A percentile compares a stretch with the other conserved stretches of the same genome.
These are phyloP conservation scores for Phocides pigmalion DNA, from an alignment of 1,140 invertebrate species.

Conservation along the genomic window DNA sequence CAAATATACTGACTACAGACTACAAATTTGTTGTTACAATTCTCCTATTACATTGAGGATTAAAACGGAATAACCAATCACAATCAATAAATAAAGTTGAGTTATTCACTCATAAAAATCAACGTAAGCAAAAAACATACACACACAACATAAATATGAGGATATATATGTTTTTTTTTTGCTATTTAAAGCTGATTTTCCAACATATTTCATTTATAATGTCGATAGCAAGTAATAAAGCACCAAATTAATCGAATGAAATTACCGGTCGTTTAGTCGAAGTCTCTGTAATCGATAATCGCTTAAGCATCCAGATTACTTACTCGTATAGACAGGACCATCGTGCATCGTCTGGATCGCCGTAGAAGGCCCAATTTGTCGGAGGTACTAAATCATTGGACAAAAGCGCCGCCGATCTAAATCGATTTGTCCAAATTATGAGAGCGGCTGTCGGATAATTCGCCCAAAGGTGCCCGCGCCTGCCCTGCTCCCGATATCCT, in stretches of 20 bases:
- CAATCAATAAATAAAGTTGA: no score
- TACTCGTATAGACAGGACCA: constrained; percentile 10
- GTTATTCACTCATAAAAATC: no score
- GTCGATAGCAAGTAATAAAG: no score
- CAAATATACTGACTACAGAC: no score
- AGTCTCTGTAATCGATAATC: constrained; percentile 68
- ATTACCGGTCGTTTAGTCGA: constrained; percentile 65
- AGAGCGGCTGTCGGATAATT: constrained; percentile 36
- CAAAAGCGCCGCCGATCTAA: constrained; percentile 77
- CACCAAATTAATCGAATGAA: constrained; percentile 53
- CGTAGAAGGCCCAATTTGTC: constrained; percentile 67
- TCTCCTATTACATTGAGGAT: no score
- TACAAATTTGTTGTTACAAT: no score
- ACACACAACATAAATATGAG: no score
- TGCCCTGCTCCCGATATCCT: constrained; percentile 10
- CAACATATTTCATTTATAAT: no score
- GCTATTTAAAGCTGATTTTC: no score
- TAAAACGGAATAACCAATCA: no score
- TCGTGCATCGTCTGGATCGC: neutral
- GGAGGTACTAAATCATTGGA: constrained; percentile 75
- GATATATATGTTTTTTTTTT: no score
- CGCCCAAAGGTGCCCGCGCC: constrained; percentile 33
- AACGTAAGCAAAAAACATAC: no score
- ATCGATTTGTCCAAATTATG: constrained; percentile 79
- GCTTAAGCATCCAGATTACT: constrained; percentile 46